Evolutionary conservation across 2,888 invertebrate genomes (phyloP), one percentile per base, ranked within the genome.

Genomic region (Siphlonurus alternatus): DNA sequence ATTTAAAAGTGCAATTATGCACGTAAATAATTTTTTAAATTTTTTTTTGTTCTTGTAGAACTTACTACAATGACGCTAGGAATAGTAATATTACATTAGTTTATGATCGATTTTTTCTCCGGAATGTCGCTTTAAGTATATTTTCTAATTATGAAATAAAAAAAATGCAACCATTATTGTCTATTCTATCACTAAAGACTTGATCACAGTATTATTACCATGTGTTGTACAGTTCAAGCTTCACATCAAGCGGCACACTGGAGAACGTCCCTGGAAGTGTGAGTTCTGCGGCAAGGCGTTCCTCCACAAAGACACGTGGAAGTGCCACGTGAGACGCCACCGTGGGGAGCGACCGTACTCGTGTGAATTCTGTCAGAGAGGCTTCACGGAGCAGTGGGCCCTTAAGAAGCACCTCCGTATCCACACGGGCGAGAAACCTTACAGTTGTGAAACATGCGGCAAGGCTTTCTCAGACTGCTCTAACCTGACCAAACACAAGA

Each of bases 391-490:
- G 70, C 81, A 82, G 65, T 82, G 82, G 82, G 81, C 84, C 62
- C 76, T 85, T 54, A 80, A 80, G 66, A 83, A 84, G 72, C 87
- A 87, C 74, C 73, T 78, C 70, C 78, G 86, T 22, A 71, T 81
- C 2, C 87, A 87, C 72, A 82, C 83, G 1, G 84, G 77, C 73
- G 84, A 85, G 72, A 83, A 83, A 63, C 88, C 89, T 1, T 88
- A 84, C 71, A 77, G 80, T 0, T 89, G 90, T 71, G 80, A 84
- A 56, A 77, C 84, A 67, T 89, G 89, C 71, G 81, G 82, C 25
- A 83, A 87, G 69, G 81, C 83, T 54, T 89, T 91, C 76, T 84
- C 88, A 0, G 88, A 89, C 76, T 81, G 83, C 69, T 87, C 88
- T 38, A 89, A 89, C 76, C 79, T 88, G 65, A 82, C 81, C 19